Percentiles rank a stretch among this genome's conserved stretches.
phyloP scores from a whole-genome alignment of 2,113 vertebrate species.

The Pterophyllum scalare region DNA sequence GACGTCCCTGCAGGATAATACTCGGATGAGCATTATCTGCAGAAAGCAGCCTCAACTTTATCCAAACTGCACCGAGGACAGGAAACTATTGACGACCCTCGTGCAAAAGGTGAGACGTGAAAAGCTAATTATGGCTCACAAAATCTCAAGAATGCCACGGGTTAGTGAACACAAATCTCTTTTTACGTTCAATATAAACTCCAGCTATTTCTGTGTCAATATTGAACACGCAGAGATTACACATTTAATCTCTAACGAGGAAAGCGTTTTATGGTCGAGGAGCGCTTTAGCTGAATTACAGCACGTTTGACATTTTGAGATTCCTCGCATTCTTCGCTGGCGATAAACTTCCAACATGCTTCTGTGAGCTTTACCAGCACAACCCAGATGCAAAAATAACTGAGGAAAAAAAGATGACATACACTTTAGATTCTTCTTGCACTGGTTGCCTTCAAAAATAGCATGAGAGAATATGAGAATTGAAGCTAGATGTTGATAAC shows the following conservation, averaged over 20 bases:
- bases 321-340: constrained; percentile 57
- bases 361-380: neutral
- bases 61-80: constrained; percentile 60
- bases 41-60: constrained; percentile 55
- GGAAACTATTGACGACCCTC: constrained; percentile 73
- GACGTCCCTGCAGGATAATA: constrained; percentile 65
- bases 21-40: constrained; percentile 74
- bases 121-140: constrained; percentile 60
- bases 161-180: constrained; percentile 39
- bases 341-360: constrained; percentile 42
- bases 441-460: neutral
- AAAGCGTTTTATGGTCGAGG: constrained; percentile 52
- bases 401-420: neutral
- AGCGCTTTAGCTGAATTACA: constrained; percentile 50
- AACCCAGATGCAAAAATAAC: constrained; percentile 7
- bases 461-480: neutral
- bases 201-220: constrained; percentile 57
- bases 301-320: constrained; percentile 53
- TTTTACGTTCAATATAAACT: constrained; percentile 69
- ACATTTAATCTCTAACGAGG: constrained; percentile 55
- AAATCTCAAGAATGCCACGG: constrained; percentile 62
- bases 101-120: constrained; percentile 46
- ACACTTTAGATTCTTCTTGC: neutral
- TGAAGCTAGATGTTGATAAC: neutral
- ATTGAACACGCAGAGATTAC: constrained; percentile 52